Base-by-base conservation (phyloP, 2,888 invertebrate genomes). In the Lepidochrysops patricia region DNA sequence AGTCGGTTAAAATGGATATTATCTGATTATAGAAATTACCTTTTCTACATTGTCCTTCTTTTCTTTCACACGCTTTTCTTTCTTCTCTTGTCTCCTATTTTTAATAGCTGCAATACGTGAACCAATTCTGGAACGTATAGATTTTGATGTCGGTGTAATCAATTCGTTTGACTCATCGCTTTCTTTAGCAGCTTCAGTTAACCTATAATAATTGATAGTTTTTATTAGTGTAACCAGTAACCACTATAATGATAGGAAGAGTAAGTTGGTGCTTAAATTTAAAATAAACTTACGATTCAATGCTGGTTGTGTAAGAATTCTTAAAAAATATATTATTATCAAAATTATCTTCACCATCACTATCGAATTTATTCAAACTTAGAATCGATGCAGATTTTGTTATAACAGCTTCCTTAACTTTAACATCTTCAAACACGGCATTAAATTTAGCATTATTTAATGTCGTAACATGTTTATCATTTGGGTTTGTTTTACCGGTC, bases 261-360 rank as follows among this genome's bases (percentile, higher is more conserved):
- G n/a, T n/a, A n/a, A n/a, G n/a, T n/a, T n/a, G n/a, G n/a, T n/a
- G n/a, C n/a, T n/a, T n/a, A n/a, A n/a, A n/a, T n/a, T n/a, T n/a
- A 26, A 37, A 34, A 26, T 25, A n/a, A 63, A 86, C 87, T 82
- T 73, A 87, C 87, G 85, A 86, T 73, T 86, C 87, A 15, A 80
- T 64, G 62, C 84, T 85, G 6, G 71, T 67, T 62, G 66, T 74
- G 9, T 72, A 69, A 57, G 74, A 72, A 23, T 75, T 68, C 2
- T 74, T 72, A n/a, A 66, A 70, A 34, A 80, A 77, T 63, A 79
- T 73, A 7, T 63, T 67, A 57, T 70, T 70, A 58, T 69, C 68
- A 57, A 63, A 62, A 19, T 61, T 64, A 25, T 66, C 64, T 13
- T 65, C 67, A 54, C 60, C 69, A 60, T 73, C 75, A 60, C 67